A percentile compares a stretch with the other conserved stretches of the same genome.
These are phyloP conservation scores for Lethenteron camtschaticum DNA, from an alignment of 2,113 vertebrate genomes.

Conservation along the genomic window DNA sequence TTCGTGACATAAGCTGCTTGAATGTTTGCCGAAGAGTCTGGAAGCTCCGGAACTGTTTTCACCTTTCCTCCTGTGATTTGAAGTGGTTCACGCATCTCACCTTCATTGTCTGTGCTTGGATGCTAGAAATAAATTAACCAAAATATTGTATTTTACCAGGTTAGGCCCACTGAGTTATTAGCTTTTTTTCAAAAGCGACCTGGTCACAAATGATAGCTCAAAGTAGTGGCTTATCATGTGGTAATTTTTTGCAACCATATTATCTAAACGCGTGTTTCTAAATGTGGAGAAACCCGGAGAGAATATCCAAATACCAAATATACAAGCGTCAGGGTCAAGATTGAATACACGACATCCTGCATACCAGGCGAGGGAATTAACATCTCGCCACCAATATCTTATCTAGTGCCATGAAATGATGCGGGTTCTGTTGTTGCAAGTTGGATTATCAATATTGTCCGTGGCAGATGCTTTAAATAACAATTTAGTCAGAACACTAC, in stretches of 20 bases:
- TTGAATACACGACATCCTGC: no score
- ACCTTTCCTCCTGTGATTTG: not conserved
- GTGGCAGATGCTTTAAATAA: not conserved
- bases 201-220: no score
- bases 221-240: no score
- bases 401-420: not conserved
- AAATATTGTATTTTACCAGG: no score
- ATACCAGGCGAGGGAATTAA: no score
- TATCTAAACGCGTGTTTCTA: no score
- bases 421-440: not conserved
- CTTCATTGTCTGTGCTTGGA: not conserved
- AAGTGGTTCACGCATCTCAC: not conserved
- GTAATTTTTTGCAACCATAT: no score
- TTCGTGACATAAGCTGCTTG: not conserved
- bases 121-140: not conserved
- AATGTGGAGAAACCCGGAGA: no score
- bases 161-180: no score
- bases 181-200: no score
- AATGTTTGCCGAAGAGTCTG: not conserved
- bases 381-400: not conserved
- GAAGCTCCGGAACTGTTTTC: conserved; percentile 1
- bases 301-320: no score
- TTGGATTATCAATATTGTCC: conserved; percentile 1
- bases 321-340: no score
- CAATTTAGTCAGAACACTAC: not conserved